These are phyloP conservation scores for Notamacropus eugenii DNA, from an alignment of 2,797 vertebrate species.

Conservation along the genomic window DNA sequence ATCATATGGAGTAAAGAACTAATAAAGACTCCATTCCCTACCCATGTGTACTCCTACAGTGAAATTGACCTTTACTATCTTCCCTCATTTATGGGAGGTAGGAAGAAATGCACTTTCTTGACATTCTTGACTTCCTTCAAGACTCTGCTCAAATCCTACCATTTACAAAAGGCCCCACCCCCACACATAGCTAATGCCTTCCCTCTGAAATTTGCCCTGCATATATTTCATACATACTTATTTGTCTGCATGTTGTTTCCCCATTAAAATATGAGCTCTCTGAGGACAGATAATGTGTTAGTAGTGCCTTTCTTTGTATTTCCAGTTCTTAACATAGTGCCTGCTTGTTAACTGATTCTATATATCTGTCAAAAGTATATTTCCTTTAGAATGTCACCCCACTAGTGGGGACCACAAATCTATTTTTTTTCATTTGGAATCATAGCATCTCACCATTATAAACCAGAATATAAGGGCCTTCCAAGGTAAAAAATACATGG, in stretches of 20 bases:
- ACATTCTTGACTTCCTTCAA: not conserved
- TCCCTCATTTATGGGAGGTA: not conserved
- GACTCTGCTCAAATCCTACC: not conserved
- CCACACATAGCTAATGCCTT: not conserved
- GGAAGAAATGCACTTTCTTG: not conserved
- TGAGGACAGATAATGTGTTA: not conserved
- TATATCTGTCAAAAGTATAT: not conserved
- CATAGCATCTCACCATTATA: too few species aligned
- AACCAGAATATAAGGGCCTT: not conserved
- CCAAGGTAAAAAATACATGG: rapidly evolving
- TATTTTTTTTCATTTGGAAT: not conserved
- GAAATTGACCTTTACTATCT: not conserved
- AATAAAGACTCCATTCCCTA: not conserved
- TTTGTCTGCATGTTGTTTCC: not conserved
- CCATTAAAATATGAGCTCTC: not conserved
- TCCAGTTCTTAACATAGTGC: not conserved
- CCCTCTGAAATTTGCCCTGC: not conserved
- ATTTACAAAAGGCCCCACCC: not conserved
- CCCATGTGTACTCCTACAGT: not conserved
- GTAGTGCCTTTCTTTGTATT: not conserved
- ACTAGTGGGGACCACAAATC: not conserved
- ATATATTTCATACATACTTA: not conserved
- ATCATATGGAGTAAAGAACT: not conserved
- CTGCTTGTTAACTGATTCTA: not conserved
- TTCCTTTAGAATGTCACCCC: not conserved